A percentile compares a stretch with the other conserved stretches of the same genome.
Conservation (phyloP, 1,140 invertebrate species). For the Trichonephila clavipes region DNA sequence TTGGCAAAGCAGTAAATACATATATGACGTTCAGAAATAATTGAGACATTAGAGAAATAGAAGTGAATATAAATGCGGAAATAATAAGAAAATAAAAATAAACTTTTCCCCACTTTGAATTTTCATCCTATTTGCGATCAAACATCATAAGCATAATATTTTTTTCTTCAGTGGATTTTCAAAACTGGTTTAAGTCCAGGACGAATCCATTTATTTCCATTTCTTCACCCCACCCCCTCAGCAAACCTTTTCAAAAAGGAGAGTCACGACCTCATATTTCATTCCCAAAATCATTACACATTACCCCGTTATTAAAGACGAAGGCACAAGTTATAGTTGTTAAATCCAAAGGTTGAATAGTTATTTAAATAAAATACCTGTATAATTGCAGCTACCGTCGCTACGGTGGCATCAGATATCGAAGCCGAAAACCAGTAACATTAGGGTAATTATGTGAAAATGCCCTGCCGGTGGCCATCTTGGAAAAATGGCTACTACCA, state of each 20-base stretch:
- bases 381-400: slow-evolving; percentile 21
- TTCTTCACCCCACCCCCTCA: not conserved
- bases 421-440: slow-evolving; percentile 3
- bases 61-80: too few species aligned
- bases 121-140: too few species aligned
- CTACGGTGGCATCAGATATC: not conserved
- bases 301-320: slow-evolving; percentile 6
- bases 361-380: slow-evolving; percentile 23
- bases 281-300: not conserved
- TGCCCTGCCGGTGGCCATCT: not conserved
- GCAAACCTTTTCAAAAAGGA: not conserved
- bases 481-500: not conserved
- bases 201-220: too few species aligned
- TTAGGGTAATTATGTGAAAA: slow-evolving; percentile 10
- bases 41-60: too few species aligned
- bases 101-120: too few species aligned
- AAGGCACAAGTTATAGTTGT: not conserved
- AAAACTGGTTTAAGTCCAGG: too few species aligned
- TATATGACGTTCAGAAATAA: too few species aligned
- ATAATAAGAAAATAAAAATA: too few species aligned
- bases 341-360: slow-evolving; percentile 18
- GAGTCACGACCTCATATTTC: slow-evolving; percentile 23
- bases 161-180: too few species aligned
- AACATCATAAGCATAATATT: too few species aligned
- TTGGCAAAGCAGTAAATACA: too few species aligned